These are phyloP conservation scores for Empidonax alnorum DNA, from an alignment of 2,113 vertebrate genomes.

Conservation along the genomic window DNA sequence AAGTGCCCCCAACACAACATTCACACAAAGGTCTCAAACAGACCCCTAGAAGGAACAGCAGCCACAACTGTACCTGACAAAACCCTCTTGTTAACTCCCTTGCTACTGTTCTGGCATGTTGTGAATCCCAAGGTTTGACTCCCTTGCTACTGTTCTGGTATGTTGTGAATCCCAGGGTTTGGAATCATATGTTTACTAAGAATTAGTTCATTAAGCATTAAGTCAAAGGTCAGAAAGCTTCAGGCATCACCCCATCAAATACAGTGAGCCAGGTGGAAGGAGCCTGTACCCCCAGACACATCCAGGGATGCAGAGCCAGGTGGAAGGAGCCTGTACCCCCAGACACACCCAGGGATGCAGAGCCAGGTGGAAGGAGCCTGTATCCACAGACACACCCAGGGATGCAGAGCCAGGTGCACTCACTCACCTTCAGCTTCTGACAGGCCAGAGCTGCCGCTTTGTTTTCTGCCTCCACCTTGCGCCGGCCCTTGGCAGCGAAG, in stretches of 20 bases:
- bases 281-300: not conserved
- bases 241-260: rapidly evolving
- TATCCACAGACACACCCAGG: not conserved
- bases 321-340: not conserved
- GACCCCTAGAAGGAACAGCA: not conserved
- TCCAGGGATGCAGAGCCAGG: not conserved
- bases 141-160: not conserved
- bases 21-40: not conserved
- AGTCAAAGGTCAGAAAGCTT: not conserved
- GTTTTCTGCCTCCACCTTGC: constrained; percentile 83
- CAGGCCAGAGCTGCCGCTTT: constrained; percentile 91
- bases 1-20: not conserved
- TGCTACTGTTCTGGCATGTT: not conserved
- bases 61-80: not conserved
- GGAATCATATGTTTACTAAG: rapidly evolving
- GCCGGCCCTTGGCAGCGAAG: constrained; percentile 83
- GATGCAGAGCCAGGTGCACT: not conserved
- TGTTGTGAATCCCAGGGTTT: not conserved
- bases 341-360: not conserved
- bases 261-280: rapidly evolving
- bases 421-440: constrained; percentile 87
- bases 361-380: no score
- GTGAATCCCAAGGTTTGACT: not conserved
- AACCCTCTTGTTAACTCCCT: not conserved
- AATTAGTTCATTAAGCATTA: not conserved